Conservation (phyloP, 2,888 invertebrate species). For the Zele albiditarsus region DNA sequence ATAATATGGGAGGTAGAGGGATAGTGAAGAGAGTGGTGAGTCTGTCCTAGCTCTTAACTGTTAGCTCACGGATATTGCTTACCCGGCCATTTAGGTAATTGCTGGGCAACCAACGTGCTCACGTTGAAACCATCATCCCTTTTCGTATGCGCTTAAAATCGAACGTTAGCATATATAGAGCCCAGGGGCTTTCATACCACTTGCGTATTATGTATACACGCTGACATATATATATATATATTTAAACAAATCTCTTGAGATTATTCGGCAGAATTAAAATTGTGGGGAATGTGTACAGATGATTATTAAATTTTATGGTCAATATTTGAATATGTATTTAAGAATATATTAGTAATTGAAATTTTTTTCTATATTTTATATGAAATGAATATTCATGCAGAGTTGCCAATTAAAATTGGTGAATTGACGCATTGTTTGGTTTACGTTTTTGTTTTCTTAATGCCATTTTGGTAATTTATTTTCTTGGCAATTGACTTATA, state of each 20-base stretch:
- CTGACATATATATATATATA: conserved; percentile 31
- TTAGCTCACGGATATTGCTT: conserved; percentile 69
- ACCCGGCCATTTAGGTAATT: conserved; percentile 73
- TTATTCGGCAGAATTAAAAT: conserved; percentile 3
- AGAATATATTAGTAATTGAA: neutral
- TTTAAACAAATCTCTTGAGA: neutral
- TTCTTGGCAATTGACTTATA: too few species aligned
- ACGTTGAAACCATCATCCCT: conserved; percentile 40
- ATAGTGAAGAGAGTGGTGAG: conserved; percentile 26
- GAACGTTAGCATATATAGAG: conserved; percentile 52
- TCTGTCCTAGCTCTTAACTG: conserved; percentile 65
- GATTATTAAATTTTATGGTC: neutral
- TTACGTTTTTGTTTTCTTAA: too few species aligned
- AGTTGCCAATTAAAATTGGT: too few species aligned
- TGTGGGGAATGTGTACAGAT: neutral
- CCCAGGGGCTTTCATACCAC: neutral
- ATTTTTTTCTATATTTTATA: neutral
- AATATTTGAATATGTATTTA: neutral
- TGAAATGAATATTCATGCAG: neutral
- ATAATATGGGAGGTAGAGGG: neutral
- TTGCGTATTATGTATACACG: conserved; percentile 12
- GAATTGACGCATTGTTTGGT: too few species aligned
- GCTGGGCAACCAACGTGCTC: conserved; percentile 69
- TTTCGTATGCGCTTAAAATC: conserved; percentile 52
- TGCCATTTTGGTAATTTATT: too few species aligned